Evolutionary conservation across 2,113 vertebrate genomes (phyloP).

Genomic region (Pomatorhinus ruficollis): DNA sequence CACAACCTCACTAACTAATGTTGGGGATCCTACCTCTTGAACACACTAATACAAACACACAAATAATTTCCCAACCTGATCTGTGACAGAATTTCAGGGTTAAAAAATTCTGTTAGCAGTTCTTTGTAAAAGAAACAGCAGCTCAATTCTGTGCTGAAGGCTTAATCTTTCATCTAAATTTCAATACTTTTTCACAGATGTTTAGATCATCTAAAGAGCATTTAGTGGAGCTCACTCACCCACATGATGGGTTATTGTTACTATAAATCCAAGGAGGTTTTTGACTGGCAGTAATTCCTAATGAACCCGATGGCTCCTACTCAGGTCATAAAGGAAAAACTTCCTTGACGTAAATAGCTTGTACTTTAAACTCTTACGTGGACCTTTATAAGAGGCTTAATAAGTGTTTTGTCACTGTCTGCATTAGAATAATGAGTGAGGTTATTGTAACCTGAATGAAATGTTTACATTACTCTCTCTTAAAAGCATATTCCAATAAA

Average conservation of each 20-base stretch:
- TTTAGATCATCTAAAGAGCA: background rate
- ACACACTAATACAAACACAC: background rate
- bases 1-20: background rate
- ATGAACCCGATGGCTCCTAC: background rate
- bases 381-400: background rate
- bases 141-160: background rate
- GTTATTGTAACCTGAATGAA: conserved; percentile 8
- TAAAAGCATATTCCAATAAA: background rate
- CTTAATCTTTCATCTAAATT: background rate
- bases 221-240: background rate
- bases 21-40: background rate
- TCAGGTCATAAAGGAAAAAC: background rate
- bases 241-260: background rate
- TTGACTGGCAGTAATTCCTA: background rate
- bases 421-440: background rate
- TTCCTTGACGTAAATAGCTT: conserved; percentile 25
- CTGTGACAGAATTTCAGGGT: background rate
- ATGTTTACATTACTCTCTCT: background rate
- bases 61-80: background rate
- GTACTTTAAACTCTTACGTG: conserved; percentile 37
- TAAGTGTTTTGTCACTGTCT: background rate
- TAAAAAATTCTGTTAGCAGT: background rate
- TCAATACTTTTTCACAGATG: background rate
- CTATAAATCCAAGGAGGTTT: background rate
- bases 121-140: background rate